Base-by-base conservation (phyloP, 2,888 invertebrate genomes). In the Cyaniris semiargus region DNA sequence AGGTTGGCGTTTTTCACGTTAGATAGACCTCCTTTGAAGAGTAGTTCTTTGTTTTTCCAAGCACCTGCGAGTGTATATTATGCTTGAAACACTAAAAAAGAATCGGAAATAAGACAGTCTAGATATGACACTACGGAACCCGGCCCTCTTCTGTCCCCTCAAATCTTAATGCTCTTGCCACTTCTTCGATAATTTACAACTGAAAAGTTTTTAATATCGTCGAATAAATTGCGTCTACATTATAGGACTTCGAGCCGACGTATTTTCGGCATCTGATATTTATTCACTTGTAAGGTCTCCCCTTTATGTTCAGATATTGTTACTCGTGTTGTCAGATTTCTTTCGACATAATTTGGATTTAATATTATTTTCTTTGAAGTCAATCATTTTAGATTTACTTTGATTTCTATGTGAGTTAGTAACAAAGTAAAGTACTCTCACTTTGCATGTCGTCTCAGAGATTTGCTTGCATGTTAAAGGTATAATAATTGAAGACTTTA, bases 161-260 rank as follows among this genome's bases (percentile, higher is more conserved):
- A 23, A 66, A 23, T 8, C 60, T 13, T 66, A 23, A 8, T n/a
- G 21, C 15, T 27, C 18, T 27, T 15, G 18, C 31, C 27, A 31
- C 66, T 15, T 66, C 27, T 31, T 66, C 15, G 27, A 31, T 23
- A 21, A 60, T 23, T 31, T 66, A 15, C 15, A 18, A 66, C 15
- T 66, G 66, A 66, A 66, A 66, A 66, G 66, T 66, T 66, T 66
- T 66, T 27, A 66, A 66, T 31, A 66, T 66, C 66, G 27, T 10
- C 15, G 27, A 66, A 66, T 66, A 66, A 66, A 31, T 66, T 18
- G 27, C 66, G 27, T 31, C 8, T 23, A 15, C 23, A 66, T 66
- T 66, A 66, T 66, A 31, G 1, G 66, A 66, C 27, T 66, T 66
- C 66, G 66, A 18, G 27, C 7, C 15, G 66, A 66, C 27, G 66